Conservation (phyloP, 1,140 invertebrate genomes). For the Diachasma alloeum region DNA sequence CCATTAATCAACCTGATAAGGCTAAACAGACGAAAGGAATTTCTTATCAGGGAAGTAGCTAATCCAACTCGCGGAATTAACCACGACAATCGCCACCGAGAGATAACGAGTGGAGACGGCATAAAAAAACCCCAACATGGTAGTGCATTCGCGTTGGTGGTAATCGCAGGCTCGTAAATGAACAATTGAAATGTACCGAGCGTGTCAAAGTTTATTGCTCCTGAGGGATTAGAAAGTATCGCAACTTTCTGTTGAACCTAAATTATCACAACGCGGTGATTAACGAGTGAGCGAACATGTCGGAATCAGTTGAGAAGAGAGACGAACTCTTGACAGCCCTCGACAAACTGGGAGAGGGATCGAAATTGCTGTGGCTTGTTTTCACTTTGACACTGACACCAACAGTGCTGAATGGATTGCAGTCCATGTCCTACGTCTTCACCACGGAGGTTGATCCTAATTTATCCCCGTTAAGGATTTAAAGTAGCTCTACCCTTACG, state of each 20-base stretch:
- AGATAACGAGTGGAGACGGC: too few relatives aligned
- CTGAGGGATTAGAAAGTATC: background rate
- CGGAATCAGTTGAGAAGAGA: background rate
- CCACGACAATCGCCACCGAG: too few relatives aligned
- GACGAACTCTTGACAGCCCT: slow-evolving; percentile 20
- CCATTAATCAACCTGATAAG: too few relatives aligned
- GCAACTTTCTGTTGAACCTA: background rate
- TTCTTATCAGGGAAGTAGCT: too few relatives aligned
- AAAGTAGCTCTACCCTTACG: too few relatives aligned
- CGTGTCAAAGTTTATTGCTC: background rate
- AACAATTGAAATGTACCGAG: background rate
- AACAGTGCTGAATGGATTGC: slow-evolving; percentile 67
- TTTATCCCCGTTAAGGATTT: too few relatives aligned
- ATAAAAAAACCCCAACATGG: too few relatives aligned
- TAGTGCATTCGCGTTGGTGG: background rate
- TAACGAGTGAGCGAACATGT: background rate
- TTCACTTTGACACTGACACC: slow-evolving; percentile 65
- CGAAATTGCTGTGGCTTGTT: slow-evolving; percentile 54
- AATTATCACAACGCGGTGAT: too few relatives aligned
- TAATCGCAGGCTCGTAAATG: background rate
- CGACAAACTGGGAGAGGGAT: slow-evolving; percentile 42
- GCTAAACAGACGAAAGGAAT: too few relatives aligned
- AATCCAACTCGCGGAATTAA: too few relatives aligned
- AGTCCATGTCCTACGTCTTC: slow-evolving; percentile 68
- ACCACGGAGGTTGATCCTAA: slow-evolving; percentile 55